Conservation (phyloP, 2,113 vertebrate species). For the Larimichthys crocea region DNA sequence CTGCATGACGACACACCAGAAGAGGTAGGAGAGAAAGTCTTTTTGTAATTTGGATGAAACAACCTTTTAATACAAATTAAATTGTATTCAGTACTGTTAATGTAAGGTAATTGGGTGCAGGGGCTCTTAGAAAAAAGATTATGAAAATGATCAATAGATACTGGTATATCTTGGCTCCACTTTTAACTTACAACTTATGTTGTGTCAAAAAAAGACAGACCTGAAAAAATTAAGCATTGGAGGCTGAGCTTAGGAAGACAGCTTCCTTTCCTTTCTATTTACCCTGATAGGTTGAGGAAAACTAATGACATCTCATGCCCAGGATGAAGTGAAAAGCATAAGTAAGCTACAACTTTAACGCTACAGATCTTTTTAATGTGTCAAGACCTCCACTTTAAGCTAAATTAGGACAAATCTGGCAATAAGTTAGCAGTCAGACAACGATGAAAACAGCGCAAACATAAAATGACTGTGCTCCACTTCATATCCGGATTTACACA, state of each 20-base stretch:
- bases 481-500: constrained; percentile 7
- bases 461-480: neutral
- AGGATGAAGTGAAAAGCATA: neutral
- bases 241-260: neutral
- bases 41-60: neutral
- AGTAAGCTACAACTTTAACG: neutral
- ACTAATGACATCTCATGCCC: neutral
- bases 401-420: constrained; percentile 3
- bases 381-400: neutral
- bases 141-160: too few relatives aligned
- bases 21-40: neutral
- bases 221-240: neutral
- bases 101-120: neutral
- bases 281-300: neutral
- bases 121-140: neutral
- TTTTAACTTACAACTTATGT: neutral
- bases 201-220: neutral
- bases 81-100: neutral
- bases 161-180: neutral
- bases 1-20: neutral
- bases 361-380: neutral
- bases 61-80: neutral
- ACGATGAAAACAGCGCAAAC: neutral
- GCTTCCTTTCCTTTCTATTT: neutral
- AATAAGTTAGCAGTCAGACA: constrained; percentile 4